These are phyloP conservation scores for Pampusana beccarii DNA, from an alignment of 2,113 vertebrate genomes.

Conservation along the genomic window DNA sequence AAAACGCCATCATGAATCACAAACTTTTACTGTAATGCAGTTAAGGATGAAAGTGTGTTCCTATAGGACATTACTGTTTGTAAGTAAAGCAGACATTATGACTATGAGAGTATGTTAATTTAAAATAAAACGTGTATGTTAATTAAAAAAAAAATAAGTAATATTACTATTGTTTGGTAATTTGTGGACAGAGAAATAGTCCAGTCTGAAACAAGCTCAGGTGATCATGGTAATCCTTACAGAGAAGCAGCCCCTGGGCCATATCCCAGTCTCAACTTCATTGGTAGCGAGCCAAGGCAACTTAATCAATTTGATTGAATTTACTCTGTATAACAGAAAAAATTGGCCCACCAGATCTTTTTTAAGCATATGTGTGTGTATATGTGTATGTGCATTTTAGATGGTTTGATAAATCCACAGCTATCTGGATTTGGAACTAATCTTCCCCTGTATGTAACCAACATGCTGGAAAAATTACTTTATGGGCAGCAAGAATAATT, in stretches of 20 bases:
- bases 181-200: background rate
- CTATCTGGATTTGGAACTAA: conserved; percentile 59
- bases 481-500: conserved; percentile 31
- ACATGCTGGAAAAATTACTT: conserved; percentile 59
- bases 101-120: background rate
- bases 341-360: background rate
- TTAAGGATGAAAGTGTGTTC: background rate
- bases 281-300: background rate
- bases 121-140: background rate
- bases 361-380: background rate
- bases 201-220: background rate
- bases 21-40: background rate
- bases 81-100: background rate
- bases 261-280: background rate
- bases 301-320: conserved; percentile 14
- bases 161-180: background rate
- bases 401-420: conserved; percentile 54
- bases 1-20: background rate
- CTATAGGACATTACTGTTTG: background rate
- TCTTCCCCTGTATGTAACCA: conserved; percentile 21
- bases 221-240: background rate
- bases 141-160: background rate
- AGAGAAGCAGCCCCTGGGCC: background rate
- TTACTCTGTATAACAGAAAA: background rate
- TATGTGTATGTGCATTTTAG: background rate